These are phyloP conservation scores for Zoanthus gigantus DNA, from an alignment of 92 coral and sea anemone genomes.

Conservation along the genomic window DNA sequence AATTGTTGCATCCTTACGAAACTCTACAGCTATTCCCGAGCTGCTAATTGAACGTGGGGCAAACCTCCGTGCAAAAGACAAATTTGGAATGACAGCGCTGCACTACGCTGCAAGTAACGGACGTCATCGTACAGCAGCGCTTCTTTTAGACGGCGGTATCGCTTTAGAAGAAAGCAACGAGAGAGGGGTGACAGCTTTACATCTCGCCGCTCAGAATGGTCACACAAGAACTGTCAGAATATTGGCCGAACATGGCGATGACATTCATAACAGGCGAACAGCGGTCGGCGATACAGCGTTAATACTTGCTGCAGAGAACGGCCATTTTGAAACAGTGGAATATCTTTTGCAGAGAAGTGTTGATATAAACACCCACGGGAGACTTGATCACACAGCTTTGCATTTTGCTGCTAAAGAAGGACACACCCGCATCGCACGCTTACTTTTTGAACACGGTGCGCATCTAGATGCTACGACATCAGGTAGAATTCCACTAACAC, in stretches of 20 bases:
- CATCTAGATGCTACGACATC: constrained; percentile 81
- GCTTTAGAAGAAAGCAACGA: constrained; percentile 70
- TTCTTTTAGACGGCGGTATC: constrained; percentile 75
- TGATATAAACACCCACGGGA: constrained; percentile 73
- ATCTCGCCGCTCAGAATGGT: constrained; percentile 73
- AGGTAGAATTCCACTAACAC: constrained; percentile 80
- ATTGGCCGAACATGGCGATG: constrained; percentile 74
- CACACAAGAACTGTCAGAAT: constrained; percentile 72
- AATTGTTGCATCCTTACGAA: constrained; percentile 79
- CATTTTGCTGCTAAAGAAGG: constrained; percentile 84
- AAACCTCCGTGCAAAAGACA: constrained; percentile 64
- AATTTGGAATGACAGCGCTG: constrained; percentile 69
- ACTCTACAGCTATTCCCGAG: constrained; percentile 65
- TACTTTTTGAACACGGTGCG: constrained; percentile 75
- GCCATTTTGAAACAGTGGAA: constrained; percentile 71
- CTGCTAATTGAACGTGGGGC: constrained; percentile 77
- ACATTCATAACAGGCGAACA: constrained; percentile 66
- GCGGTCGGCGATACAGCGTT: constrained; percentile 80
- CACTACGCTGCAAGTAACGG: constrained; percentile 82
- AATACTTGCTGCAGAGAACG: constrained; percentile 74
- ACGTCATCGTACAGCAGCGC: constrained; percentile 59
- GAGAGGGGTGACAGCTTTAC: constrained; percentile 77
- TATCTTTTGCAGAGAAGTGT: constrained; percentile 67
- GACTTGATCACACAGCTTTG: constrained; percentile 80
- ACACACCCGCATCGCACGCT: constrained; percentile 65